phyloP scores from a whole-genome alignment of 1,140 invertebrate species.

The Eumeta japonica region DNA sequence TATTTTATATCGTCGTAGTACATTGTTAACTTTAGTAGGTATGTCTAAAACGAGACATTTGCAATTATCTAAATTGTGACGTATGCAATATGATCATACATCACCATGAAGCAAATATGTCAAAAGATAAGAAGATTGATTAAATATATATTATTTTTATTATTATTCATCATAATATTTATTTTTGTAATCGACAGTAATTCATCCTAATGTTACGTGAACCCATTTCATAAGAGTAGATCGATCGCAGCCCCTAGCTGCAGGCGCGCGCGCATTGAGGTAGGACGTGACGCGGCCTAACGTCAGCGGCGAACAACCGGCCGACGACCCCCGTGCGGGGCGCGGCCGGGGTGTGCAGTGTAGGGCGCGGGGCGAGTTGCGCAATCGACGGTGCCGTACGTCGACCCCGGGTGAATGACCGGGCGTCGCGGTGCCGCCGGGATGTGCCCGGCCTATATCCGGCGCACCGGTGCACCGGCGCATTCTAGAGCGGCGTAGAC shows the following conservation, averaged over 20 bases:
- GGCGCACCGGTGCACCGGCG: slow-evolving; percentile 53
- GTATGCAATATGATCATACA: too few species aligned
- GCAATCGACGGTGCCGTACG: slow-evolving; percentile 52
- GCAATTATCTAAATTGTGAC: too few species aligned
- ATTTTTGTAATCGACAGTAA: too few species aligned
- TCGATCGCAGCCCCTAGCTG: slow-evolving; percentile 36
- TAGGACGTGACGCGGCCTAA: slow-evolving; percentile 48
- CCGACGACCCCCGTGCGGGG: slow-evolving; percentile 38
- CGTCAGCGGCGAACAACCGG: slow-evolving; percentile 41
- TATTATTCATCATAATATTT: too few species aligned
- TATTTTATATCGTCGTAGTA: too few species aligned
- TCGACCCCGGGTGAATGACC: slow-evolving; percentile 51
- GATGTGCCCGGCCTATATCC: slow-evolving; percentile 55
- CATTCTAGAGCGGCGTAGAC: slow-evolving; percentile 53
- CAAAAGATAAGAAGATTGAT: too few species aligned
- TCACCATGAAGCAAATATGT: too few species aligned
- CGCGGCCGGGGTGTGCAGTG: slow-evolving; percentile 28
- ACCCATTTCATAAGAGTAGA: too few species aligned
- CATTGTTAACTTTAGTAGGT: too few species aligned
- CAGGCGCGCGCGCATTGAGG: slow-evolving; percentile 51
- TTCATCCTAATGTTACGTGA: too few species aligned
- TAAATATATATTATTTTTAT: too few species aligned
- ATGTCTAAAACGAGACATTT: too few species aligned
- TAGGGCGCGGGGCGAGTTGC: slow-evolving; percentile 30
- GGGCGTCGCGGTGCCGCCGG: slow-evolving; percentile 46